phyloP scores from a whole-genome alignment of 1,140 invertebrate species.

The Drosophila suzukii region DNA sequence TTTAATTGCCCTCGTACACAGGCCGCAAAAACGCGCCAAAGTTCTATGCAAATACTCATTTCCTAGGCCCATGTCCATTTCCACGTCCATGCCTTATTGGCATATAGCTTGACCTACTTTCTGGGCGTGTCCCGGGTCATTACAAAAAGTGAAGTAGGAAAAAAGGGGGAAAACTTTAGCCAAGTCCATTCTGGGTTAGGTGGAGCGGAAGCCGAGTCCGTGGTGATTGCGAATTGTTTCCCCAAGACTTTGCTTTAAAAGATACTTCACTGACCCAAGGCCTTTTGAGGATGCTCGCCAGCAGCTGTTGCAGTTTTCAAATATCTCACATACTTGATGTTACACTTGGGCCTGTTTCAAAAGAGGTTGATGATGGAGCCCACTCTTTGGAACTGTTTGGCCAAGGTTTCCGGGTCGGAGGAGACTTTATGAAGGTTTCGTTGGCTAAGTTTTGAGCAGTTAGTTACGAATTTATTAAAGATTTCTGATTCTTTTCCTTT shows the following conservation, averaged over 20 bases:
- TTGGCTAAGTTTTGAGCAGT: not conserved
- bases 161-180: conserved; percentile 32
- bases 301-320: conserved; percentile 59
- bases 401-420: not conserved
- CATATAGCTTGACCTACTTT: conserved; percentile 45
- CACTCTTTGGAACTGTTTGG: not conserved
- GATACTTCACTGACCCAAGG: conserved; percentile 35
- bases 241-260: conserved; percentile 35
- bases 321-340: conserved; percentile 40
- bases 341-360: conserved; percentile 9
- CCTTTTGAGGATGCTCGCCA: conserved; percentile 26
- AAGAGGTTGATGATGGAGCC: conserved; percentile 5
- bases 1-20: conserved; percentile 55
- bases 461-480: conserved; percentile 1
- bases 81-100: conserved; percentile 39
- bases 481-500: not conserved
- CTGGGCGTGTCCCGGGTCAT: conserved; percentile 41
- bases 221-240: conserved; percentile 49
- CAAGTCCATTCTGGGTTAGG: conserved; percentile 34
- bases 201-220: conserved; percentile 1
- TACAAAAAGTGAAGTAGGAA: conserved; percentile 23
- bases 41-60: conserved; percentile 72
- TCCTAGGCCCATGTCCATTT: conserved; percentile 35
- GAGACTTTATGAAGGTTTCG: not conserved
- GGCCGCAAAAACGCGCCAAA: conserved; percentile 75